These are phyloP conservation scores for Leptopterna dolabrata DNA, from an alignment of 2,888 invertebrate genomes.

Conservation along the genomic window DNA sequence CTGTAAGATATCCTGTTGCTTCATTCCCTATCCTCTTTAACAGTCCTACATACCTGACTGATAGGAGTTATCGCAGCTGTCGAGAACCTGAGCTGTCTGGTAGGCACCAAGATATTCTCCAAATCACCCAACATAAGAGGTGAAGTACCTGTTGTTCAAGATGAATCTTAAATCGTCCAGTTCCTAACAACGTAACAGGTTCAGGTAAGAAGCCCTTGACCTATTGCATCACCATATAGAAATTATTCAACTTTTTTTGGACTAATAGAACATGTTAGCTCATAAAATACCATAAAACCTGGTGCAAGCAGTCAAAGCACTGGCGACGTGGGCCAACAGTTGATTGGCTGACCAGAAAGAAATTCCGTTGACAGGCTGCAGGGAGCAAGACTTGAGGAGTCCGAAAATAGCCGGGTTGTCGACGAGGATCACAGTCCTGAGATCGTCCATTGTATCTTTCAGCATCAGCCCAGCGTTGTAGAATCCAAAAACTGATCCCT, in stretches of 20 bases:
- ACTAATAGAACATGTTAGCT: too few relatives aligned
- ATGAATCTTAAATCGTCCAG: too few relatives aligned
- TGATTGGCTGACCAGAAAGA: neutral
- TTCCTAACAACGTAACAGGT: too few relatives aligned
- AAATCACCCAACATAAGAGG: neutral
- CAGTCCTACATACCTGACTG: neutral
- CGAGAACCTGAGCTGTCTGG: neutral
- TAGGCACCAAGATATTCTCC: neutral
- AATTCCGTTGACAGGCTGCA: neutral
- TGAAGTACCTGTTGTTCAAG: neutral
- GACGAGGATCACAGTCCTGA: neutral
- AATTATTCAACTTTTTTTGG: too few relatives aligned
- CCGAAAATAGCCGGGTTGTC: neutral
- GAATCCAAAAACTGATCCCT: neutral
- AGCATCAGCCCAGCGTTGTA: conserved; percentile 1
- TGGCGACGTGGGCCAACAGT: neutral
- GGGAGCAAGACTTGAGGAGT: neutral
- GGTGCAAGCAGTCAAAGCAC: neutral
- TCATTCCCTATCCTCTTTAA: too few relatives aligned
- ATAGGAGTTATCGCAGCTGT: neutral
- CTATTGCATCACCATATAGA: too few relatives aligned
- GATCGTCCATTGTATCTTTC: conserved; percentile 13
- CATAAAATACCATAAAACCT: conserved; percentile 4
- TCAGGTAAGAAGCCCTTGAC: too few relatives aligned
- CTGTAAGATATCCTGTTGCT: too few relatives aligned